A percentile compares a stretch with the other conserved stretches of the same genome.
These are phyloP conservation scores for Collichthys lucidus DNA, from an alignment of 2,113 vertebrate species.

Conservation along the genomic window DNA sequence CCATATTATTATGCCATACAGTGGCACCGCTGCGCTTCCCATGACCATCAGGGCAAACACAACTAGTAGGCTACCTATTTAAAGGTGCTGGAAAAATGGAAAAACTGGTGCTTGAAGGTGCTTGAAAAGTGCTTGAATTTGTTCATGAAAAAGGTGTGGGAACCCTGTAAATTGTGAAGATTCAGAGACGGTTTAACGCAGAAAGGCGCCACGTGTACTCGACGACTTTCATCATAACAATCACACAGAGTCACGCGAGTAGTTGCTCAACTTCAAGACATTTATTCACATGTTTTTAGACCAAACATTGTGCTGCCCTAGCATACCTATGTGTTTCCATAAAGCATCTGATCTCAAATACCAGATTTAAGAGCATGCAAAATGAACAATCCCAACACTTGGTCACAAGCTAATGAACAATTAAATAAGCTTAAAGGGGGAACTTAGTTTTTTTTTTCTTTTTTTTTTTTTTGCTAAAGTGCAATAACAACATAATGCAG, in stretches of 20 bases:
- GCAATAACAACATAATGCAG: constrained; percentile 70
- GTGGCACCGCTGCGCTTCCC: too few relatives aligned
- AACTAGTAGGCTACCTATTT: too few relatives aligned
- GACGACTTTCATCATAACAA: background rate
- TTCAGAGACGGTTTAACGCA: background rate
- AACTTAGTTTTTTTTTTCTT: constrained; percentile 13
- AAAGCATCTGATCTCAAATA: constrained; percentile 76
- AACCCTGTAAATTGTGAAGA: too few relatives aligned
- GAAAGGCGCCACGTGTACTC: too few relatives aligned
- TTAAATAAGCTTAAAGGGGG: constrained; percentile 61
- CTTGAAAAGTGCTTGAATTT: too few relatives aligned
- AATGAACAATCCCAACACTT: constrained; percentile 66
- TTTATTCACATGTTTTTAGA: constrained; percentile 80
- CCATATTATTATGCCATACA: too few relatives aligned
- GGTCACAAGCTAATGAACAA: constrained; percentile 52
- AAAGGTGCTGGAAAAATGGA: too few relatives aligned
- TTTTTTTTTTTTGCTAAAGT: constrained; percentile 65
- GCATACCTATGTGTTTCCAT: constrained; percentile 68
- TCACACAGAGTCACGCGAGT: background rate
- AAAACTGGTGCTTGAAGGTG: too few relatives aligned
- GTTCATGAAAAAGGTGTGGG: too few relatives aligned
- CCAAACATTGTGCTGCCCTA: constrained; percentile 74
- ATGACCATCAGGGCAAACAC: too few relatives aligned
- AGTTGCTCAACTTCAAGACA: constrained; percentile 62
- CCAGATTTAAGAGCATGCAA: constrained; percentile 84